phyloP scores from a whole-genome alignment of 2,888 invertebrate species.

The Thecocarcelia acutangulata region DNA sequence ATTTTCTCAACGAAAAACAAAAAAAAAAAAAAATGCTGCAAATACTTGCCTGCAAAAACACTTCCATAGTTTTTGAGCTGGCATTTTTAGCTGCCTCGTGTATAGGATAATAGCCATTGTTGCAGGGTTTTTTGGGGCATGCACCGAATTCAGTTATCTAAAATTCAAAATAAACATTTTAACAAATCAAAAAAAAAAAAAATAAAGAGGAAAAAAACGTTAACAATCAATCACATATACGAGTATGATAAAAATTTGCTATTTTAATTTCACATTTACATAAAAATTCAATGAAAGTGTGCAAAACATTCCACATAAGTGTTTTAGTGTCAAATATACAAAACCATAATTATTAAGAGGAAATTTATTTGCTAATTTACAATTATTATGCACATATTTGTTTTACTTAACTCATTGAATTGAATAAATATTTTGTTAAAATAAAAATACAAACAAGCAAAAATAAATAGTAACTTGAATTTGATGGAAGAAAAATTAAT shows the following conservation, averaged over 20 bases:
- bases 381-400: neutral
- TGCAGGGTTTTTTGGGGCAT: conserved; percentile 89
- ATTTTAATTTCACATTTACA: neutral
- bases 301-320: conserved; percentile 7
- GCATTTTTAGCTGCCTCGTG: conserved; percentile 96
- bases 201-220: neutral
- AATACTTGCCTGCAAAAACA: conserved; percentile 84
- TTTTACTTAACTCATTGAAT: neutral
- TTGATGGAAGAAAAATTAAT: too few species aligned
- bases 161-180: conserved; percentile 71
- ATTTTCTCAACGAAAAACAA: neutral
- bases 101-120: conserved; percentile 94
- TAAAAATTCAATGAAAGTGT: neutral
- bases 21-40: neutral
- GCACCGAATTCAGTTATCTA: conserved; percentile 91
- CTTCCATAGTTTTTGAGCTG: conserved; percentile 91
- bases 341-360: too few species aligned
- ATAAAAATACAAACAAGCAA: conserved; percentile 7
- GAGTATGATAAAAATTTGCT: neutral
- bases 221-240: neutral
- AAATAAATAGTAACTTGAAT: neutral
- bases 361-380: too few species aligned
- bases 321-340: neutral
- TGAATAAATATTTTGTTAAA: conserved; percentile 1
- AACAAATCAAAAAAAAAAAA: neutral